phyloP scores from a whole-genome alignment of 2,113 vertebrate species.

The Zootoca vivipara region DNA sequence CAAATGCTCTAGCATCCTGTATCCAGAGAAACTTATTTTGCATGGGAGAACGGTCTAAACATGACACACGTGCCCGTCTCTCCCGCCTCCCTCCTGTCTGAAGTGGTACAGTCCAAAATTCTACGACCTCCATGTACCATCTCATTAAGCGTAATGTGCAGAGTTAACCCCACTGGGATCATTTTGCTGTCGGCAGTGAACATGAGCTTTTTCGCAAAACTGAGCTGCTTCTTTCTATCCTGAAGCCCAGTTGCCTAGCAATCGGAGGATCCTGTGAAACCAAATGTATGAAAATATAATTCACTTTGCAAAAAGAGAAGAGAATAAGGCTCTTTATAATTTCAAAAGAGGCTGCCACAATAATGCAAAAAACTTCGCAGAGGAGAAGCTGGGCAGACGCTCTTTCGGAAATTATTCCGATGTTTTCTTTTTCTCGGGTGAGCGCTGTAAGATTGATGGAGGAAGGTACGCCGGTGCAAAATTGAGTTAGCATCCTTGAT shows the following conservation, averaged over 20 bases:
- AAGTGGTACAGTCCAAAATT: neutral
- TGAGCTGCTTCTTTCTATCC: slow-evolving; percentile 32
- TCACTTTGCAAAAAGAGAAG: slow-evolving; percentile 74
- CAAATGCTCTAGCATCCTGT: neutral
- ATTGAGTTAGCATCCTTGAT: slow-evolving; percentile 65
- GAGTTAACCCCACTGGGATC: slow-evolving; percentile 35
- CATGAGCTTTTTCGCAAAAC: neutral
- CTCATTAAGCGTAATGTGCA: neutral
- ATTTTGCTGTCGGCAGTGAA: neutral
- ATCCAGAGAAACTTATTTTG: neutral
- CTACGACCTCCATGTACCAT: neutral
- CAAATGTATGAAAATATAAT: slow-evolving; percentile 75
- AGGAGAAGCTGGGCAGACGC: slow-evolving; percentile 51
- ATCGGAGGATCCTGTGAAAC: slow-evolving; percentile 56
- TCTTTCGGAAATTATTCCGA: slow-evolving; percentile 67
- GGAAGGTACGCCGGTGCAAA: slow-evolving; percentile 56
- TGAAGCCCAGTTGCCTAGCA: slow-evolving; percentile 76
- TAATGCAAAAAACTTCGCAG: slow-evolving; percentile 70
- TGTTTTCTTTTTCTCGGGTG: slow-evolving; percentile 59
- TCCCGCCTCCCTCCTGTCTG: neutral
- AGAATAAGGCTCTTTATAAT: slow-evolving; percentile 68
- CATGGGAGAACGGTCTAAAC: neutral
- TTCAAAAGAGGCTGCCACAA: slow-evolving; percentile 64
- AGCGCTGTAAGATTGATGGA: slow-evolving; percentile 57
- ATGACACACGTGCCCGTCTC: neutral